These are phyloP conservation scores for Panthera tigris DNA, from an alignment of 2,113 vertebrate species.

Conservation along the genomic window DNA sequence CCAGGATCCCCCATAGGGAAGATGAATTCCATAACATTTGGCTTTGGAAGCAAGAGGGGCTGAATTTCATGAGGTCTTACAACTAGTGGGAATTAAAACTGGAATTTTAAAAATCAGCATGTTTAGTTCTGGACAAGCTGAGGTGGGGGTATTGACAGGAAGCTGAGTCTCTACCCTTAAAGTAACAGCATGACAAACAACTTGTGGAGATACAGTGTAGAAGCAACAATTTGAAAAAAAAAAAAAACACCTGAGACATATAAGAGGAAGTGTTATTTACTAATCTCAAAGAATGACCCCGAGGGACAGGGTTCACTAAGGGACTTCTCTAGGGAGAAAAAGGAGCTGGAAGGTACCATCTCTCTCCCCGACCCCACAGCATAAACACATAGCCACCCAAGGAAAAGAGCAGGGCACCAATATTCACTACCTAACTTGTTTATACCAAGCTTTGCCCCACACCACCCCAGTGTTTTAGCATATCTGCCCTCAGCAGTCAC, in stretches of 20 bases:
- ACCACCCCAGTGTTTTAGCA: background rate
- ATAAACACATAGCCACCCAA: background rate
- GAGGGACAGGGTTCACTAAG: background rate
- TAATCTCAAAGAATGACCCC: background rate
- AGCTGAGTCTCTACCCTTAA: background rate
- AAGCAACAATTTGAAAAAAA: background rate
- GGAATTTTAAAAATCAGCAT: background rate
- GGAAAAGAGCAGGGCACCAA: background rate
- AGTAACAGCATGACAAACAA: background rate
- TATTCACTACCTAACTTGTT: background rate
- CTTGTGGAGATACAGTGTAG: background rate
- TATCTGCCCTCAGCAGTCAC: background rate
- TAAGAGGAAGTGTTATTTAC: background rate
- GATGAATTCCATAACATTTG: background rate
- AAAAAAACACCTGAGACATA: background rate
- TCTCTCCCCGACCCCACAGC: background rate
- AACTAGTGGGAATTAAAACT: background rate
- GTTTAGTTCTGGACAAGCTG: background rate
- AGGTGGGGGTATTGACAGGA: background rate
- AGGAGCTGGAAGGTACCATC: background rate
- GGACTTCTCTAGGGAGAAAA: background rate
- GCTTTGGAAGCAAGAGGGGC: background rate
- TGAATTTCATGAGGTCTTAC: background rate
- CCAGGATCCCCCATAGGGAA: background rate
- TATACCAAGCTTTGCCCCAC: background rate